Evolutionary conservation across 2,888 invertebrate species (phyloP), one percentile per base, ranked within the genome.

Genomic region (Erannis defoliaria): DNA sequence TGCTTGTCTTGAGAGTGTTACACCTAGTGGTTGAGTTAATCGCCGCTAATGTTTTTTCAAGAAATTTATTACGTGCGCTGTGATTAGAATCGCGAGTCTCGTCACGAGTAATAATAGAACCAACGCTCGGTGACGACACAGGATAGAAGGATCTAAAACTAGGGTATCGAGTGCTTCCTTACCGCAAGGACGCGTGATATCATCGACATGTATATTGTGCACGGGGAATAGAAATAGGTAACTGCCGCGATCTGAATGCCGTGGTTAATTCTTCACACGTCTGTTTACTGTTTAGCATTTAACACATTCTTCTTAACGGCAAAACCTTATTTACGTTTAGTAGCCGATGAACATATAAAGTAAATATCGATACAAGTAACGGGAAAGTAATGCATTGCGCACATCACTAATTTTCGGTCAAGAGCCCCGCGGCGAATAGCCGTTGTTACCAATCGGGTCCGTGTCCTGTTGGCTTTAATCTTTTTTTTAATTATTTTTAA

Each of bases 131-230:
- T 88, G 87, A 89, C 88, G 88, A 82, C 84, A 89, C 88, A 87
- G 90, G 91, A 91, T 89, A 89, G 84, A 82, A 85, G 80, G 82
- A 82, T 76, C 79, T 83, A 85, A 82, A 87, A 86, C 85, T 86
- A 84, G 90, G 88, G 88, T 82, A 46, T 79, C 77, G 75, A 74
- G 67, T 73, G 84, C 84, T 84, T 86, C 88, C 87, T 62, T 81
- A 80, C 78, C 77, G 78, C 92, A 92, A 92, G 92, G 92, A 84
- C 91, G 84, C 74, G 81, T 90, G 91, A 91, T 83, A 88, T 90
- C 90, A 92, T 77, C 76, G 71, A 71, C 84, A 80, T 84, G 77
- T n/a, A n/a, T n/a, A n/a, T n/a, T n/a, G n/a, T 84, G 84, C 76
- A 71, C 78, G 64, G 68, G 77, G 83, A 85, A 86, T 85, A 86